Base-by-base conservation (phyloP, 1,140 invertebrate genomes). In the Helicoverpa armigera region DNA sequence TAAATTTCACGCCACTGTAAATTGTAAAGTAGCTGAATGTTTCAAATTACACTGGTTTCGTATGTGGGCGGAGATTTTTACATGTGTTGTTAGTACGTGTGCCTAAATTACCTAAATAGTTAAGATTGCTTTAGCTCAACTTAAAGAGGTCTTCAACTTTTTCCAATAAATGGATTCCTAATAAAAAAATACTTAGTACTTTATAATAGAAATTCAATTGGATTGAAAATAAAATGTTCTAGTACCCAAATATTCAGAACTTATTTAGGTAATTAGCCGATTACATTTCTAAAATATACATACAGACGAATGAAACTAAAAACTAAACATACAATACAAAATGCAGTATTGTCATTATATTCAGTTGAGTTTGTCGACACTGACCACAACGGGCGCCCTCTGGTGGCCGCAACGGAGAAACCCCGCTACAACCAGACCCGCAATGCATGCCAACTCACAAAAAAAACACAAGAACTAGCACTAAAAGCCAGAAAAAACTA, bases 361-460 rank as follows among this genome's bases (percentile, higher is more conserved):
- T 82, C 72, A 81, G 79, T 83, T 86, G 82, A 65, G 73, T 73
- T 81, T 79, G 73, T 79, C 69, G 79, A 69, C 35, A 35, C 29
- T 70, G 72, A 65, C 79, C 82, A 72, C 75, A 13, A 63, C 16
- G 48, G 60, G 77, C 77, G 56, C 80, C 56, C 74, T 58, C 31
- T 80, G 79, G 61, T 79, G 12, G 23, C 54, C 53, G 63, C 70
- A 74, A 65, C 69, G 67, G 23, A 56, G 69, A 79, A 79, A 74
- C 50, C 58, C 18, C 69, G 10, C 48, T 23, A 80, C 70, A n/a
- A 67, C 75, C 56, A 35, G 53, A 5, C 23, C 75, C 56, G 31
- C 76, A 76, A 80, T 31, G 83, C 69, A 78, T 50, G 60, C 18
- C 43, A 43, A 79, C 65, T 63, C 51, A 53, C 48, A 56, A 13